Evolutionary conservation across 1,140 invertebrate genomes (phyloP).

Genomic region (Drosophila equinoxialis): DNA sequence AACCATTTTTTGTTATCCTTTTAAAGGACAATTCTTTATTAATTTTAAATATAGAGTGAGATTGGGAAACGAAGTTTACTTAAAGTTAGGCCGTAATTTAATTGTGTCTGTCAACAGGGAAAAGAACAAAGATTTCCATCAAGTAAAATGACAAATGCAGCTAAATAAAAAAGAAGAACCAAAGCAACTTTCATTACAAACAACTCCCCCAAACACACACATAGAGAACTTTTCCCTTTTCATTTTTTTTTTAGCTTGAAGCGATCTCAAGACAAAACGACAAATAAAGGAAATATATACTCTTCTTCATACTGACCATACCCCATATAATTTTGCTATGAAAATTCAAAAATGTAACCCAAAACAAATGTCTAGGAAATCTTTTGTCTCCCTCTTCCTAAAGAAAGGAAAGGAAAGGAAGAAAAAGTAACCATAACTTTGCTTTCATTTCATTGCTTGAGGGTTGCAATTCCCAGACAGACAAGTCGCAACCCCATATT

Average conservation of each 20-base stretch:
- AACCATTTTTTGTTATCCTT: neutral
- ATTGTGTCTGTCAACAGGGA: neutral
- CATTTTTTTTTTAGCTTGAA: conserved; percentile 32
- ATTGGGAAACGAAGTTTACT: neutral
- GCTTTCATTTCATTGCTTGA: conserved; percentile 57
- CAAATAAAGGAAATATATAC: conserved; percentile 28
- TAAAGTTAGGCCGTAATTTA: neutral
- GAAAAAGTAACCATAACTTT: conserved; percentile 41
- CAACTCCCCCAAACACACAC: conserved; percentile 19
- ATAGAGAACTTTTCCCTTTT: neutral
- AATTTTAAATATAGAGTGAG: neutral
- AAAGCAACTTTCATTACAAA: conserved; percentile 14
- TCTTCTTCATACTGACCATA: neutral
- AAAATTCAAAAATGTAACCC: conserved; percentile 38
- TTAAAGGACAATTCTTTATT: conserved; percentile 1
- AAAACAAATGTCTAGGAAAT: conserved; percentile 51
- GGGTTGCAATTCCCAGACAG: conserved; percentile 75
- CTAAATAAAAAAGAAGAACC: no score
- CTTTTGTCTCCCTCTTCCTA: conserved; percentile 10
- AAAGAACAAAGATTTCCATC: neutral
- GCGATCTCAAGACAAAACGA: neutral
- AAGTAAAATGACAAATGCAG: conserved; percentile 14
- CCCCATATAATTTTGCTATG: no score
- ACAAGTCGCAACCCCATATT: conserved; percentile 22
- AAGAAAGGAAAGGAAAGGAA: neutral